Base-by-base conservation (phyloP, 2,888 invertebrate genomes). In the Diarsia dahlii region DNA sequence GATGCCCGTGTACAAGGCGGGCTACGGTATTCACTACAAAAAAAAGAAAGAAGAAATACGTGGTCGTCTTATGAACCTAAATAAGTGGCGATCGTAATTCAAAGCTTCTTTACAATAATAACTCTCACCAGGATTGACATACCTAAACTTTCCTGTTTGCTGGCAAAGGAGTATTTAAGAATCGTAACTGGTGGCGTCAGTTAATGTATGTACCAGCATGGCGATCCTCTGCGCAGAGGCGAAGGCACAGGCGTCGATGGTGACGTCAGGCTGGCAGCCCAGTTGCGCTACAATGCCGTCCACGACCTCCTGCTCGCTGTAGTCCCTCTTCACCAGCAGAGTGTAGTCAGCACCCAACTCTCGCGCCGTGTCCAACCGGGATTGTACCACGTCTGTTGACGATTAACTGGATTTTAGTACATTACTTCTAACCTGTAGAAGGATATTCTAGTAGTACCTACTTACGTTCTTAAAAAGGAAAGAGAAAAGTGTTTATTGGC, bases 191-290 rank as follows among this genome's bases (percentile, higher is more conserved):
- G 28, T 28, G 28, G 28, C 28, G 28, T 28, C 28, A 28, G 28
- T 28, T 28, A 28, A 28, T 28, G 18, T 9, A 34, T 60, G 18
- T 95, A 99, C 99, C 95, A 97, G 96, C 91, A 99, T 97, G 0
- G 98, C 98, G 62, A 98, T 94, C 66, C 98, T 97, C 74, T 98
- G 97, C 70, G 98, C 98, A 3, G 98, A 95, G 86, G 98, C 97
- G 23, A 97, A 98, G 1, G 99, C 99, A 88, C 98, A 98, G 82
- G 99, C 99, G 91, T 99, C 99, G 74, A 99, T 98, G 12, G 98
- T 97, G 80, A 98, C 97, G 79, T 98, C 97, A 0, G 98, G 98
- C 78, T 95, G 93, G 15, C 92, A 95, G 0, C 97, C 98, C 85
- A 98, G 93, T 9, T 96, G 85, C n/a, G 94, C 88, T 67, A 96